These are phyloP conservation scores for Vultur gryphus DNA, from an alignment of 2,797 vertebrate genomes.

Conservation along the genomic window DNA sequence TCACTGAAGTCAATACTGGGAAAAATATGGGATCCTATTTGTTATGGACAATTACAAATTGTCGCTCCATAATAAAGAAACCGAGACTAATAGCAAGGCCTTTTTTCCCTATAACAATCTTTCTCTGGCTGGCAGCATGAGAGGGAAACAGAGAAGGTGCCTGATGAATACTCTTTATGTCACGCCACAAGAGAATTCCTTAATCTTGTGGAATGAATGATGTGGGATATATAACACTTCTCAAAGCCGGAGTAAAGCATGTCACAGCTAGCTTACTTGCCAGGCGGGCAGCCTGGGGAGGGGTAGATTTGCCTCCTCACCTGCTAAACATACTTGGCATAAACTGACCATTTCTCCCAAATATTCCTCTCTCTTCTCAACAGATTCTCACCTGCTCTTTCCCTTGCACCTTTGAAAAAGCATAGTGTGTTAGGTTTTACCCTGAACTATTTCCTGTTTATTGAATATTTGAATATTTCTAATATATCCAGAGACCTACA, in stretches of 20 bases:
- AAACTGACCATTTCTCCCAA: background rate
- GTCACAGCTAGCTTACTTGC: background rate
- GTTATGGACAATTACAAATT: background rate
- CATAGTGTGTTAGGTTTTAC: background rate
- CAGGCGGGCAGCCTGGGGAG: background rate
- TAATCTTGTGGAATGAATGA: background rate
- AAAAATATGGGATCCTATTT: background rate
- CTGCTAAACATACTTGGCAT: background rate
- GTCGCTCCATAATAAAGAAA: background rate
- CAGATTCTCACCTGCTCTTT: background rate
- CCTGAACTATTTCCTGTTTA: background rate
- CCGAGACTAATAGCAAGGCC: background rate
- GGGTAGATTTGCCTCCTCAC: background rate
- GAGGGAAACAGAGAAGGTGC: background rate
- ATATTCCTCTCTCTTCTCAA: background rate
- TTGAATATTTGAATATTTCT: background rate
- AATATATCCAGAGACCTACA: background rate
- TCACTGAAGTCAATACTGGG: background rate
- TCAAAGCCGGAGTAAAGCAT: background rate
- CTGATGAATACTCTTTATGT: background rate
- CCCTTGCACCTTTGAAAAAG: background rate
- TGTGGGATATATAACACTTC: background rate
- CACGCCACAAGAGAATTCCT: conserved; percentile 6
- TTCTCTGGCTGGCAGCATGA: background rate
- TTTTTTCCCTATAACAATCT: background rate